These are phyloP conservation scores for Mycetomoellerius zeteki DNA, from an alignment of 1,140 invertebrate genomes.

Conservation along the genomic window DNA sequence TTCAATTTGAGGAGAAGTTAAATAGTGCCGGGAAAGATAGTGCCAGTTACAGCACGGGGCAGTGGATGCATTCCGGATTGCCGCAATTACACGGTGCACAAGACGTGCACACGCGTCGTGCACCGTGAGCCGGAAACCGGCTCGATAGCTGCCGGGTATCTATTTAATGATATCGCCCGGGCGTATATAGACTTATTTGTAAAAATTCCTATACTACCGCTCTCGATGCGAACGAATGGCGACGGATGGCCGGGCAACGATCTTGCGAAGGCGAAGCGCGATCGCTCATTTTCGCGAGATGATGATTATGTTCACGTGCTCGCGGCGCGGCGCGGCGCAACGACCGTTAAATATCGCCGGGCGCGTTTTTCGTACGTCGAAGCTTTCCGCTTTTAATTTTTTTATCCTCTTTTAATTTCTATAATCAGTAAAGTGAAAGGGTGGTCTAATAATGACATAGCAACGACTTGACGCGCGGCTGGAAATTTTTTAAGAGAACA, in stretches of 20 bases:
- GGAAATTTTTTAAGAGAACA: background rate
- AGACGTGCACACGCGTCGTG: constrained; percentile 59
- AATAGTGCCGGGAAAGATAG: constrained; percentile 40
- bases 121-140: constrained; percentile 73
- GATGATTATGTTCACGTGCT: constrained; percentile 37
- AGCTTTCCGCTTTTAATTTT: background rate
- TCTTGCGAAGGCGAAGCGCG: background rate
- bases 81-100: constrained; percentile 57
- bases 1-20: constrained; percentile 25
- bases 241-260: constrained; percentile 8
- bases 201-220: constrained; percentile 65
- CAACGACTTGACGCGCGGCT: background rate
- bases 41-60: constrained; percentile 2
- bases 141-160: constrained; percentile 75
- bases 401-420: constrained; percentile 6
- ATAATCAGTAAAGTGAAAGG: background rate
- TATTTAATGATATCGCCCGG: constrained; percentile 70
- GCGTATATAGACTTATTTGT: background rate
- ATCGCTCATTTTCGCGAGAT: constrained; percentile 50
- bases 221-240: constrained; percentile 14
- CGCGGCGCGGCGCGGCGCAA: constrained; percentile 43
- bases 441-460: background rate
- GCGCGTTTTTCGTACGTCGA: background rate
- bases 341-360: constrained; percentile 24
- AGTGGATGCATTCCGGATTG: constrained; percentile 57